Percentiles rank a stretch among this genome's conserved stretches.
These are phyloP conservation scores for Typhlichthys eigenmanni DNA, from an alignment of 2,797 vertebrate genomes.

Conservation along the genomic window DNA sequence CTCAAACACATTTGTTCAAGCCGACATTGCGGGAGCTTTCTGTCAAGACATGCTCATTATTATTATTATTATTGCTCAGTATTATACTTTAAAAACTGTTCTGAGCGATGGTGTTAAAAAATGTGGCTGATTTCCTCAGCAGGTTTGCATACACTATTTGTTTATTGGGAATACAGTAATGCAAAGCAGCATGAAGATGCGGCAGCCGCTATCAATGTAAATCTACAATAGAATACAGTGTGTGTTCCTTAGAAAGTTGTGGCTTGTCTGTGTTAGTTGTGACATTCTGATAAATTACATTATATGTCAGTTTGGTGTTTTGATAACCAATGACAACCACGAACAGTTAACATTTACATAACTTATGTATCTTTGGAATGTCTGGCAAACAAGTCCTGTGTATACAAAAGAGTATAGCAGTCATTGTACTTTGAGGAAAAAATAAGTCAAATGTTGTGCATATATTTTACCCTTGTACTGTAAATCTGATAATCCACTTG, in stretches of 20 bases:
- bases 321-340: neutral
- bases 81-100: constrained; percentile 31
- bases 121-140: constrained; percentile 33
- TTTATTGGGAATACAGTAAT: constrained; percentile 67
- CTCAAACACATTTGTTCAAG: neutral
- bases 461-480: neutral
- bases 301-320: constrained; percentile 44
- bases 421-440: too few relatives aligned
- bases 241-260: constrained; percentile 42
- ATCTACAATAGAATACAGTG: constrained; percentile 35
- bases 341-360: constrained; percentile 68
- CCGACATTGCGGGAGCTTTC: constrained; percentile 3
- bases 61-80: too few relatives aligned
- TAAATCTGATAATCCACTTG: too few relatives aligned
- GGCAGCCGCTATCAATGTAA: constrained; percentile 20
- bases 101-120: constrained; percentile 22
- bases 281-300: neutral
- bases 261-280: constrained; percentile 50
- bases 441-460: neutral
- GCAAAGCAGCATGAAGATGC: constrained; percentile 61
- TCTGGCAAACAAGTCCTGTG: constrained; percentile 54
- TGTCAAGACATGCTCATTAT: constrained; percentile 17
- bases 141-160: constrained; percentile 75
- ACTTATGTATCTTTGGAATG: constrained; percentile 13
- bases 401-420: neutral